phyloP scores from a whole-genome alignment of 2,797 vertebrate species.

The Ciconia nigra region DNA sequence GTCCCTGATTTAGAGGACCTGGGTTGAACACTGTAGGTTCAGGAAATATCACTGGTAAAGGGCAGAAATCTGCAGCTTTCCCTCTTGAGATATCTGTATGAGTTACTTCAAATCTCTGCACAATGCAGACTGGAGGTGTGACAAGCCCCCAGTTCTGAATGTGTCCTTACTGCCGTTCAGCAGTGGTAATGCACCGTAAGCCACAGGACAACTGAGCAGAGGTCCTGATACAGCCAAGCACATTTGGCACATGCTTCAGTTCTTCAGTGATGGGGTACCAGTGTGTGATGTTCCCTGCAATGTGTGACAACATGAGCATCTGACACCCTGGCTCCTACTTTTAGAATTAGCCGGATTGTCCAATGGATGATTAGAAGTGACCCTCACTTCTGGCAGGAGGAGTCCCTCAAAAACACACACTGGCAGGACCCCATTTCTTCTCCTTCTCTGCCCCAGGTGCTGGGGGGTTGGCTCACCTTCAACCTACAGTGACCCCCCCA shows the following conservation, averaged over 20 bases:
- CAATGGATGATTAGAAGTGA: neutral
- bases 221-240: neutral
- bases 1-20: neutral
- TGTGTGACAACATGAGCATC: neutral
- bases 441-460: neutral
- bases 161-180: neutral
- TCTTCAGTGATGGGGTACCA: neutral
- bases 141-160: neutral
- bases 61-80: neutral
- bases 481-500: neutral
- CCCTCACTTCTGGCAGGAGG: neutral
- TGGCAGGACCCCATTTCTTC: neutral
- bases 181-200: neutral
- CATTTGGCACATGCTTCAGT: neutral
- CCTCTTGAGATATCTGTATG: neutral
- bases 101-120: neutral
- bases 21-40: neutral
- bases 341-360: neutral
- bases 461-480: neutral
- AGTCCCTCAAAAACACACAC: neutral
- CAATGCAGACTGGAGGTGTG: neutral
- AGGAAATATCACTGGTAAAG: neutral
- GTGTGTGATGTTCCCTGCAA: neutral
- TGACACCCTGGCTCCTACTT: neutral
- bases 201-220: neutral